phyloP scores from a whole-genome alignment of 2,797 vertebrate genomes.

The Enteromius paludinosus region DNA sequence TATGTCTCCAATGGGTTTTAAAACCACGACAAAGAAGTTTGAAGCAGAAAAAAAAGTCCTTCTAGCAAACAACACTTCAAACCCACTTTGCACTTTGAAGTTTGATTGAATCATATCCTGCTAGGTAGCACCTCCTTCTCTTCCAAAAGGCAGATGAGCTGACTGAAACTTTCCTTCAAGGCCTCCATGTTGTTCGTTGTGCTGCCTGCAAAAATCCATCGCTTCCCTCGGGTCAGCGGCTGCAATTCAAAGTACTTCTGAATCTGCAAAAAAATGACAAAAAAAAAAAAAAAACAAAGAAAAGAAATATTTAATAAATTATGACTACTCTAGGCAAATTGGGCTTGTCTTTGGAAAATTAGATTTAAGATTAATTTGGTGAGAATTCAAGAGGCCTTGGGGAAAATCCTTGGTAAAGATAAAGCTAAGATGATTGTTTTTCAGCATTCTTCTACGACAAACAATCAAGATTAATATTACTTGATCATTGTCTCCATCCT shows the following conservation, averaged over 20 bases:
- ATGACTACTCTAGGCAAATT: conserved; percentile 10
- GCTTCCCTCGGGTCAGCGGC: conserved; percentile 91
- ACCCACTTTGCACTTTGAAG: conserved; percentile 59
- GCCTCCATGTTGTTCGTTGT: conserved; percentile 87
- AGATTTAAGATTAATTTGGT: background rate
- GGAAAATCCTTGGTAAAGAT: background rate
- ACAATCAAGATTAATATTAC: too few species aligned
- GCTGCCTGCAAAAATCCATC: conserved; percentile 94
- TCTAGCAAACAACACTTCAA: conserved; percentile 35
- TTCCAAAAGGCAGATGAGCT: conserved; percentile 92
- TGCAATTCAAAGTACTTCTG: conserved; percentile 98
- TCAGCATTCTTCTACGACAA: too few species aligned
- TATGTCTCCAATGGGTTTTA: conserved; percentile 44
- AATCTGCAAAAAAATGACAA: conserved; percentile 75
- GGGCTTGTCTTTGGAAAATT: conserved; percentile 9
- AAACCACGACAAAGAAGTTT: conserved; percentile 37
- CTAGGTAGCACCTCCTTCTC: conserved; percentile 88
- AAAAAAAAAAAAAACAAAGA: background rate
- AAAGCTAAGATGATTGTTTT: too few species aligned
- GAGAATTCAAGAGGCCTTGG: background rate
- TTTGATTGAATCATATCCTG: conserved; percentile 85
- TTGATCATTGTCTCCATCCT: too few species aligned
- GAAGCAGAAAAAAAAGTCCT: conserved; percentile 29
- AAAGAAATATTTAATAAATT: conserved; percentile 12
- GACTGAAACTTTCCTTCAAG: conserved; percentile 91